phyloP scores from a whole-genome alignment of 2,888 invertebrate species.

The Drosophila neutralis region DNA sequence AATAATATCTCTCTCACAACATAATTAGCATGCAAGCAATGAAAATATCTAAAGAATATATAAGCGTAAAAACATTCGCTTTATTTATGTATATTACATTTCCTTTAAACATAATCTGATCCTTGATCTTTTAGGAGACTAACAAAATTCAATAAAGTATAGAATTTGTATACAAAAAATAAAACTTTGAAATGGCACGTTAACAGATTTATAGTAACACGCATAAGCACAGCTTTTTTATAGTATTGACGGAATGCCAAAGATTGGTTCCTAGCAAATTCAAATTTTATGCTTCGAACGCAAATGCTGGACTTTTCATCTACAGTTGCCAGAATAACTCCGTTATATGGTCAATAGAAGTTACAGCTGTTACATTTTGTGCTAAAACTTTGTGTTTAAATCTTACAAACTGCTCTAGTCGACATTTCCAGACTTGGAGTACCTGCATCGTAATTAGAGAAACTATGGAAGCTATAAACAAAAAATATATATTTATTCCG shows the following conservation, averaged over 20 bases:
- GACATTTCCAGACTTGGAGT: neutral
- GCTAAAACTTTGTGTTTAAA: neutral
- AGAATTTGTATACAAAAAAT: neutral
- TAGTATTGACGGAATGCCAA: neutral
- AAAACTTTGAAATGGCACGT: neutral
- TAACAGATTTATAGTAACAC: neutral
- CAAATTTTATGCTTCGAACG: neutral
- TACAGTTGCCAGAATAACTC: neutral
- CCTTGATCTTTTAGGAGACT: neutral
- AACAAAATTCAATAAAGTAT: neutral
- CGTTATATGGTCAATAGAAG: neutral
- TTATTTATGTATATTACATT: neutral
- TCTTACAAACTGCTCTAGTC: neutral
- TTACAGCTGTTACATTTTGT: neutral
- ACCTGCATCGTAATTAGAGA: neutral
- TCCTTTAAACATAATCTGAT: neutral
- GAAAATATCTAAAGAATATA: constrained; percentile 2
- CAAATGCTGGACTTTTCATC: no score
- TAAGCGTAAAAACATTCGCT: neutral
- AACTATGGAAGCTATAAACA: neutral
- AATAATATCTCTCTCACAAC: constrained; percentile 43
- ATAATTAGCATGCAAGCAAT: constrained; percentile 42
- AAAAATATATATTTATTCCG: neutral
- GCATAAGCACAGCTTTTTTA: neutral
- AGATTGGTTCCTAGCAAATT: neutral